Percentiles rank a stretch among this genome's conserved stretches.
phyloP scores from a whole-genome alignment of 2,888 invertebrate species.

The Galerucella calmariensis region DNA sequence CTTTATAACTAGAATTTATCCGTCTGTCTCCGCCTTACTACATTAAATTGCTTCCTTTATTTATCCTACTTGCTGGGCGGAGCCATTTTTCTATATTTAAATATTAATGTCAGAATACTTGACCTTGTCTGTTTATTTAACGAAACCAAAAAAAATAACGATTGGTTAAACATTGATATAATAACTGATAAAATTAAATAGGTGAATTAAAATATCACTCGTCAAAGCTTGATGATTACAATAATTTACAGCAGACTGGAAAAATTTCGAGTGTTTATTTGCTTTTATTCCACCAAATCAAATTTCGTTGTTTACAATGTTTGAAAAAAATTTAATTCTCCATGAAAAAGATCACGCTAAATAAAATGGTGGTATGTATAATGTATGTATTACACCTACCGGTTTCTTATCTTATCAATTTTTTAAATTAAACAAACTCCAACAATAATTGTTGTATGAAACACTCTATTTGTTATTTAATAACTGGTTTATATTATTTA shows the following conservation, averaged over 20 bases:
- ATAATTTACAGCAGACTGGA: neutral
- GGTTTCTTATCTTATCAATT: neutral
- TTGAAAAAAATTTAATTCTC: neutral
- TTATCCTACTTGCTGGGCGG: constrained; percentile 18
- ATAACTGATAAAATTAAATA: constrained; percentile 30
- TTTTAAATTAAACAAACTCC: constrained; percentile 8
- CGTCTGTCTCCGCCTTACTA: neutral
- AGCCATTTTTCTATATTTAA: constrained; percentile 34
- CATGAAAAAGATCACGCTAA: too few relatives aligned
- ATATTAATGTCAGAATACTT: constrained; percentile 30
- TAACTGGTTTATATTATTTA: too few relatives aligned
- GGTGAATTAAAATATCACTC: constrained; percentile 27
- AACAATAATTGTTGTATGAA: neutral
- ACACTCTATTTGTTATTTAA: too few relatives aligned
- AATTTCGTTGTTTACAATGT: too few relatives aligned
- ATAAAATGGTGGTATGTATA: neutral
- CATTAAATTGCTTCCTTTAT: constrained; percentile 10
- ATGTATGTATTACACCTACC: neutral
- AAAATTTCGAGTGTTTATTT: neutral
- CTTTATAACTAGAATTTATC: neutral
- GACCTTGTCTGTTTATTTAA: constrained; percentile 34
- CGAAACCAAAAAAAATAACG: constrained; percentile 24
- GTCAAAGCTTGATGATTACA: constrained; percentile 11
- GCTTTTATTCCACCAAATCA: neutral
- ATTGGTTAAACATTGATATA: constrained; percentile 25